Conservation (phyloP, 2,797 vertebrate genomes). For the Chromis chromis region DNA sequence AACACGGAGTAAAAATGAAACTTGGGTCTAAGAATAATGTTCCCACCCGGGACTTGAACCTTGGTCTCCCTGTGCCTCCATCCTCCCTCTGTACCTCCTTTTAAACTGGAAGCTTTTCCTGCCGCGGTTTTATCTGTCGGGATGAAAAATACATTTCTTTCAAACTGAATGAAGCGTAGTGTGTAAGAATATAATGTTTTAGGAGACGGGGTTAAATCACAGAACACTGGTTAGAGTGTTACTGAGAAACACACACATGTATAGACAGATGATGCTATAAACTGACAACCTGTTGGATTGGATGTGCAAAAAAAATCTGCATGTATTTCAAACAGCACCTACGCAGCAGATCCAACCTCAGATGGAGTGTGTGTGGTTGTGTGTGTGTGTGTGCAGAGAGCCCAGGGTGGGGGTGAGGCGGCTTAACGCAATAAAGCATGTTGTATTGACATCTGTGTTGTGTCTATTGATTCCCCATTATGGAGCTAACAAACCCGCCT, state of each 20-base stretch:
- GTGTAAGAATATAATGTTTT: no score
- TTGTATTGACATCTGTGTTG: slow-evolving; percentile 90
- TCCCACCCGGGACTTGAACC: no score
- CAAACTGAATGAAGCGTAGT: no score
- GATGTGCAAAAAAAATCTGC: slow-evolving; percentile 4
- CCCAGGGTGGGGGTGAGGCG: slow-evolving; percentile 75
- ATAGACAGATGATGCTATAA: background rate
- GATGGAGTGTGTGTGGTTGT: slow-evolving; percentile 34
- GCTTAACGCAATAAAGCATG: slow-evolving; percentile 89
- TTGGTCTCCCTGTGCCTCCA: no score
- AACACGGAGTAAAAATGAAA: no score
- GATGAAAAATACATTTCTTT: no score
- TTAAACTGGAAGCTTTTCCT: no score
- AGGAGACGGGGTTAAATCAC: no score
- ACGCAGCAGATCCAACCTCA: slow-evolving; percentile 20
- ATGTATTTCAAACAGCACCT: slow-evolving; percentile 28
- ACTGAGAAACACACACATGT: background rate
- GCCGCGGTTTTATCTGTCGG: no score
- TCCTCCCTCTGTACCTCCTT: no score
- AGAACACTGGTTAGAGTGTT: no score
- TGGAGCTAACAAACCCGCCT: slow-evolving; percentile 88
- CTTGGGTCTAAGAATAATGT: no score
- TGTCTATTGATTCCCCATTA: slow-evolving; percentile 91
- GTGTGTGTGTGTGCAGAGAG: slow-evolving; percentile 51
- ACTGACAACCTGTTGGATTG: background rate